Evolutionary conservation across 1,140 invertebrate genomes (phyloP).

Genomic region (Plectrocnemia conspersa): DNA sequence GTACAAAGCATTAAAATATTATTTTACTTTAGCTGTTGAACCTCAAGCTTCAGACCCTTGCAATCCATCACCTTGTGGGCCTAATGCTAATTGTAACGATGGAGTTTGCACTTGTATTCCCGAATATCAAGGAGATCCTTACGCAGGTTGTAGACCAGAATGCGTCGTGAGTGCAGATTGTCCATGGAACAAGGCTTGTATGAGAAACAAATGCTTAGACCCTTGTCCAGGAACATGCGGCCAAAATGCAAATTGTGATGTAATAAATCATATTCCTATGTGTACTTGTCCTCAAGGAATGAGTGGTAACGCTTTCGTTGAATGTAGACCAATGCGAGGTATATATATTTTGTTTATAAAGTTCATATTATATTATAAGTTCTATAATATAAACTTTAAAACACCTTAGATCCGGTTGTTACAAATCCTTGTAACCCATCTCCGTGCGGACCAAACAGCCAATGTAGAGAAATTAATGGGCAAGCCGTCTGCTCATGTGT

Average conservation of each 20-base stretch:
- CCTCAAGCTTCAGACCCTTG: constrained; percentile 51
- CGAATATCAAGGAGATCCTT: constrained; percentile 61
- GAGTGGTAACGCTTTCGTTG: constrained; percentile 60
- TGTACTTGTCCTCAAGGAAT: constrained; percentile 62
- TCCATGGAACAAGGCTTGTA: constrained; percentile 60
- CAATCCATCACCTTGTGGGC: constrained; percentile 64
- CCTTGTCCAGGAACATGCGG: constrained; percentile 70
- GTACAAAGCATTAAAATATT: not conserved
- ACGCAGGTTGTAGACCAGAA: constrained; percentile 59
- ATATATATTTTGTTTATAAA: constrained; percentile 30
- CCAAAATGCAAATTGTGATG: constrained; percentile 57
- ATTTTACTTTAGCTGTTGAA: constrained; percentile 25
- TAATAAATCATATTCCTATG: constrained; percentile 63
- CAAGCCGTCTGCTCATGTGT: constrained; percentile 59
- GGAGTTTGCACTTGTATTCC: constrained; percentile 62
- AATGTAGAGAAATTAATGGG: constrained; percentile 56
- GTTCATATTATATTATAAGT: not conserved
- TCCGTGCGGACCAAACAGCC: constrained; percentile 60
- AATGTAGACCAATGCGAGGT: constrained; percentile 52
- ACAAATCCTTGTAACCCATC: constrained; percentile 54
- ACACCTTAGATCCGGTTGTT: constrained; percentile 36
- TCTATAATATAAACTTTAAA: not conserved
- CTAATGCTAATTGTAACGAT: constrained; percentile 57
- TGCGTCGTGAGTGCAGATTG: constrained; percentile 68
- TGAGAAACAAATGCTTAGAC: constrained; percentile 67